phyloP scores from a whole-genome alignment of 2,797 vertebrate species.

The Heteromormyrus szaboi region DNA sequence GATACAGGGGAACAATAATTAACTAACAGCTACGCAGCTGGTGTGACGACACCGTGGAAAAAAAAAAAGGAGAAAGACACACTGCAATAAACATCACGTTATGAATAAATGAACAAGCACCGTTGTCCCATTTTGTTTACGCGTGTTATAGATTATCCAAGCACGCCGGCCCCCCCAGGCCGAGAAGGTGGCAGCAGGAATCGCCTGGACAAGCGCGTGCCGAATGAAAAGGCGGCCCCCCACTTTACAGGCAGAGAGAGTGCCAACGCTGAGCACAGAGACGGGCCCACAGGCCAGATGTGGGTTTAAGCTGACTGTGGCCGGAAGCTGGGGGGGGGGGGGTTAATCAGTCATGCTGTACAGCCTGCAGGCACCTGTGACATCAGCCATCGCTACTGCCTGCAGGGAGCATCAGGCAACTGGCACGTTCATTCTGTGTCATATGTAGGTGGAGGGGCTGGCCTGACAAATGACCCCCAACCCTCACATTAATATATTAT shows the following conservation, averaged over 20 bases:
- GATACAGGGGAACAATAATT: not conserved
- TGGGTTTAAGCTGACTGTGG: slow-evolving; percentile 25
- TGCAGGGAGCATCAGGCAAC: not conserved
- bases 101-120: slow-evolving; percentile 10
- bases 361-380: not conserved
- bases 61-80: not conserved
- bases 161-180: too few species aligned
- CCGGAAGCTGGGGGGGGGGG: not conserved
- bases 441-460: not conserved
- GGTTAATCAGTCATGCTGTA: not conserved
- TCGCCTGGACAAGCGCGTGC: not conserved
- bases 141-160: not conserved
- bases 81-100: not conserved
- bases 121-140: not conserved
- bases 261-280: not conserved
- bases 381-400: not conserved
- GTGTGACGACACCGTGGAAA: not conserved
- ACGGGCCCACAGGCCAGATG: not conserved
- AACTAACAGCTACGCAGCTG: not conserved
- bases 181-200: not conserved
- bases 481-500: not conserved
- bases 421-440: not conserved
- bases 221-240: not conserved
- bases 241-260: not conserved
- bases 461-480: not conserved